These are phyloP conservation scores for Polypterus bichir DNA, from an alignment of 2,113 vertebrate genomes.

Conservation along the genomic window DNA sequence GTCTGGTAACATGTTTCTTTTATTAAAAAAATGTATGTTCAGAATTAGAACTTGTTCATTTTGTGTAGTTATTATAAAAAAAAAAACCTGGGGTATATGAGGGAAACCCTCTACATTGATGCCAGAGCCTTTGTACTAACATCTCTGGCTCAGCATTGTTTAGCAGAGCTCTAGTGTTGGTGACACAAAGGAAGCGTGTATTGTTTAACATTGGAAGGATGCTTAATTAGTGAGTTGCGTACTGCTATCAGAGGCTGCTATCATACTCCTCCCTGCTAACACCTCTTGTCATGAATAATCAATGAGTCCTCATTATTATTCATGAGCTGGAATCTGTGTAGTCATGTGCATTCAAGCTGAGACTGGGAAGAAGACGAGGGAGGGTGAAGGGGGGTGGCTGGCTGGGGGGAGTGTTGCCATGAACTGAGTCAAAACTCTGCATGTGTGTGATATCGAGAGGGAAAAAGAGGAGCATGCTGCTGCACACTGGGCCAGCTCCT, in stretches of 20 bases:
- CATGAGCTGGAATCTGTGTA: constrained; percentile 78
- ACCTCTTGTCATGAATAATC: constrained; percentile 77
- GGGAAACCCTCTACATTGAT: constrained; percentile 15
- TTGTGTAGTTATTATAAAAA: no score
- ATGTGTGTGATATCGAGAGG: constrained; percentile 54
- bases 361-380: constrained; percentile 23
- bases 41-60: not conserved
- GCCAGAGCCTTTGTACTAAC: constrained; percentile 21
- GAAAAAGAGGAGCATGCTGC: constrained; percentile 63
- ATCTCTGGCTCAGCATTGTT: constrained; percentile 31
- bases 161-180: constrained; percentile 49
- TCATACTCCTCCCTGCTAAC: constrained; percentile 64
- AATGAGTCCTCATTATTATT: constrained; percentile 75
- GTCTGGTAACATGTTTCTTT: not conserved
- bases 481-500: constrained; percentile 41
- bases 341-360: constrained; percentile 77
- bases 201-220: constrained; percentile 62
- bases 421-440: constrained; percentile 76
- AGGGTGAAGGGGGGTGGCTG: no score
- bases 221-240: constrained; percentile 74
- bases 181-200: constrained; percentile 62
- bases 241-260: constrained; percentile 55
- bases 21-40: not conserved
- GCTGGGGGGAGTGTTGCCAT: constrained; percentile 75
- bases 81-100: not conserved